Base-by-base conservation (phyloP, 2,113 vertebrate species). In the Puma concolor region DNA sequence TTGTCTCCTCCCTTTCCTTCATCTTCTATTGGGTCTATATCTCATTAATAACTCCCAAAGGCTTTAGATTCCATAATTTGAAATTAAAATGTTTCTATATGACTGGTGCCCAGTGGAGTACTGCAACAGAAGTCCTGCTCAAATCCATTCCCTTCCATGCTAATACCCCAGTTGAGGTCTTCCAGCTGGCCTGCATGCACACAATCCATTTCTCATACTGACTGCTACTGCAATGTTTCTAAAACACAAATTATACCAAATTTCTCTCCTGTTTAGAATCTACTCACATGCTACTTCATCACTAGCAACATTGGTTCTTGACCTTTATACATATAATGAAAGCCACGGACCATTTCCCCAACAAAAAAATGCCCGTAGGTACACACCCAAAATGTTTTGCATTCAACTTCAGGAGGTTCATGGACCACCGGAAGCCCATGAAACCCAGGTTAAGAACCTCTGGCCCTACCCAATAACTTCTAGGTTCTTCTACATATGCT, bases 221-320 rank as follows among this genome's bases (percentile, higher is more conserved):
- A 94, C 77, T 94, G 36, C 36, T 88, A 88, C 85, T 84, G 2
- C 69, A 44, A 85, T 95, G 38, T 60, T 88, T 96, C 66, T 79
- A 91, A 98, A 97, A 91, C 79, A 98, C n/a, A 88, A 87, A 83
- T 88, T 91, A 88, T 67, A 84, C 74, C n/a, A 77, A 95, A 79
- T 86, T 91, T 91, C 15, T 96, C 69, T 83, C 79, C 19, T 94
- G 81, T 94, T 95, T 91, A 88, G 74, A 92, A 96, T 95, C 64
- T 29, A 89, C 72, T 95, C 66, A 95, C 52, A 80, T 93, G 91
- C 94, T 21, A 94, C 41, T 92, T 90, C 67, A 29, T 93, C 69
- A 91, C 69, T 60, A 93, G 44, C 29, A 91, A 91, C 44, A 86
- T 13, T 77, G 85, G 16, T 90, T 96, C 64, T 93, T 85, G 92